phyloP scores from a whole-genome alignment of 2,888 invertebrate genomes.

The Papilio gigon region DNA sequence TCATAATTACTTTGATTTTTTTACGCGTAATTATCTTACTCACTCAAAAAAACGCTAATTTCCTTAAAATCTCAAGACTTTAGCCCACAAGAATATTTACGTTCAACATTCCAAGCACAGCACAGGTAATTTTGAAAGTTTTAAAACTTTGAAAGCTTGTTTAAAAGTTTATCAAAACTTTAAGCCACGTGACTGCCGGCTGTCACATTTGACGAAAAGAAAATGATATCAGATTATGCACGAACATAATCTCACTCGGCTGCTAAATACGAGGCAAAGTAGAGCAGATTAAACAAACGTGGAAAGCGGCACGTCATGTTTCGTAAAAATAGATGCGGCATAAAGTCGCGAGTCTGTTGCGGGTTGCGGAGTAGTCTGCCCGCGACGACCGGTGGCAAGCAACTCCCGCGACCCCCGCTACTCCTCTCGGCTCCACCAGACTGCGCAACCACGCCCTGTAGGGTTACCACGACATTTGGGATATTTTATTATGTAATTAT shows the following conservation, averaged over 20 bases:
- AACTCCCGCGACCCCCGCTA: conserved; percentile 28
- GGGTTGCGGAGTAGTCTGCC: conserved; percentile 13
- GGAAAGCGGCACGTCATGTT: conserved; percentile 12
- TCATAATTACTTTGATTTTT: neutral
- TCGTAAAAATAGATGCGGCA: conserved; percentile 26
- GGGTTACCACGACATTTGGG: neutral
- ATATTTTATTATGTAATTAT: neutral
- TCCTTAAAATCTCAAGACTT: neutral
- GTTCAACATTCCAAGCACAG: conserved; percentile 1
- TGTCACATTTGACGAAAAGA: neutral
- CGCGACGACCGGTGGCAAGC: conserved; percentile 23
- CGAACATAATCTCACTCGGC: conserved; percentile 11
- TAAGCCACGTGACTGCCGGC: conserved; percentile 4
- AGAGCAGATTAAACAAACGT: conserved; percentile 22
- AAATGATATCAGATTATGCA: neutral
- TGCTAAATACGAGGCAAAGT: conserved; percentile 1
- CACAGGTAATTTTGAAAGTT: neutral
- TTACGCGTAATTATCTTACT: neutral
- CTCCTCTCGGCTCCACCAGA: neutral
- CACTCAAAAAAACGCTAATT: conserved; percentile 1
- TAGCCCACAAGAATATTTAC: neutral
- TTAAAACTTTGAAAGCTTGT: neutral
- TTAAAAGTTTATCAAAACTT: conserved; percentile 3
- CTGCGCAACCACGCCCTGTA: conserved; percentile 23
- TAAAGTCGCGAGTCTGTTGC: neutral